Base-by-base conservation (phyloP, 2,888 invertebrate species). In the Petrophora chlorosata region DNA sequence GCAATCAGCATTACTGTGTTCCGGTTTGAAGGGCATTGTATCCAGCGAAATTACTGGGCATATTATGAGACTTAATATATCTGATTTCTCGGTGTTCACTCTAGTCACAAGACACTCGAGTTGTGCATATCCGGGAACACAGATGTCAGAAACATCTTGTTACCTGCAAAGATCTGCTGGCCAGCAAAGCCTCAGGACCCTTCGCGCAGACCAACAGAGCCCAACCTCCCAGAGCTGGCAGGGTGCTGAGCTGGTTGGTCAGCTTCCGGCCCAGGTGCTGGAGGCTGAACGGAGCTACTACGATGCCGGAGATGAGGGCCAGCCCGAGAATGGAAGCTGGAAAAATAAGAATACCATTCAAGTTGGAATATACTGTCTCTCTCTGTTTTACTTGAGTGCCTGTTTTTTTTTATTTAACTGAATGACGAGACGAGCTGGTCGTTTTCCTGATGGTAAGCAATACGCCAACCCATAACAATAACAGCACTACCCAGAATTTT, bases 241-340 rank as follows among this genome's bases (percentile, higher is more conserved):
- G 73, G 4, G 89, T 88, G 55, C 91, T 85, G 8, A 92, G 70
- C 58, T 92, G 82, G 67, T 92, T 91, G 22, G 91, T 90, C n/a
- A 82, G 73, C 61, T 88, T 90, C 8, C 94, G 76, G 0, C 93
- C 94, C 2, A 92, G 70, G 34, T 80, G 82, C 63, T 93, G 92
- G 61, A 92, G 85, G 25, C 90, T 59, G 50, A 91, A 69, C 0
- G 93, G 92, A 0, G 92, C 91, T 7, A 91, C 73, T 10, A 91
- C 63, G 45, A 92, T 92, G 1, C 93, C 93, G 1, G 85, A 63
- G 29, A 92, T 91, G 71, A 93, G 87, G 0, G 92, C 92, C 35
- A 93, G 67, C 0, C 92, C 92, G 10, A 92, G 87, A 65, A 92
- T 84, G 1, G 92, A 92, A 0, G 93, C 93, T 90, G 88, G 2